phyloP scores from a whole-genome alignment of 2,797 vertebrate genomes.

The Scleropages formosus region DNA sequence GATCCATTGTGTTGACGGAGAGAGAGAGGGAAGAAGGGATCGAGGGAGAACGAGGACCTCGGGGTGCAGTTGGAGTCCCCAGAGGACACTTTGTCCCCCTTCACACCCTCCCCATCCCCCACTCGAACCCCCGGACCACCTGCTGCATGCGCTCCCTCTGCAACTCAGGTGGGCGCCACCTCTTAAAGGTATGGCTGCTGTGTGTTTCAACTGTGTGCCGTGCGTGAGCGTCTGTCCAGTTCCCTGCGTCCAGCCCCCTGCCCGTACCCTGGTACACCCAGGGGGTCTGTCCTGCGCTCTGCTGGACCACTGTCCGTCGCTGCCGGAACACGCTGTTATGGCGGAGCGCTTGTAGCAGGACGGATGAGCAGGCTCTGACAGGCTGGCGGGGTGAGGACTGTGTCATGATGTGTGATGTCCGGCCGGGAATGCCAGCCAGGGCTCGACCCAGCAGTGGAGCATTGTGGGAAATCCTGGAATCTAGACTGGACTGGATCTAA shows the following conservation, averaged over 20 bases:
- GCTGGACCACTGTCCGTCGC: too few relatives aligned
- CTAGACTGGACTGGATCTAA: constrained; percentile 6
- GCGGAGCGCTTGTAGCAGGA: not conserved
- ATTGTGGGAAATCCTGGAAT: not conserved
- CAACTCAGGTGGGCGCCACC: not conserved
- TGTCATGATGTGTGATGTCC: too few relatives aligned
- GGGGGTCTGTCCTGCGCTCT: too few relatives aligned
- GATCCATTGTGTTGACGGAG: not conserved
- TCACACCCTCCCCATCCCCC: too few relatives aligned
- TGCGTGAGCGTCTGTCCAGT: not conserved
- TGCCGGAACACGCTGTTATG: too few relatives aligned
- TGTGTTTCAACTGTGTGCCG: not conserved
- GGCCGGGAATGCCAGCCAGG: not conserved
- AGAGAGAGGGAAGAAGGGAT: too few relatives aligned
- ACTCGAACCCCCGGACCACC: not conserved
- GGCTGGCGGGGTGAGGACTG: not conserved
- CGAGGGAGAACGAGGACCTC: constrained; percentile 3
- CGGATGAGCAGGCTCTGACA: not conserved
- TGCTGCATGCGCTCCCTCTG: not conserved
- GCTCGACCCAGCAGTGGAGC: not conserved
- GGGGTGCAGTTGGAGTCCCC: not conserved
- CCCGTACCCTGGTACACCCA: too few relatives aligned
- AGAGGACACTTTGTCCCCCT: not conserved
- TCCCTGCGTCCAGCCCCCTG: too few relatives aligned
- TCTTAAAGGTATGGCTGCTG: constrained; percentile 3